Conservation (phyloP, 2,113 vertebrate genomes). For the Cephalopholis sonnerati region DNA sequence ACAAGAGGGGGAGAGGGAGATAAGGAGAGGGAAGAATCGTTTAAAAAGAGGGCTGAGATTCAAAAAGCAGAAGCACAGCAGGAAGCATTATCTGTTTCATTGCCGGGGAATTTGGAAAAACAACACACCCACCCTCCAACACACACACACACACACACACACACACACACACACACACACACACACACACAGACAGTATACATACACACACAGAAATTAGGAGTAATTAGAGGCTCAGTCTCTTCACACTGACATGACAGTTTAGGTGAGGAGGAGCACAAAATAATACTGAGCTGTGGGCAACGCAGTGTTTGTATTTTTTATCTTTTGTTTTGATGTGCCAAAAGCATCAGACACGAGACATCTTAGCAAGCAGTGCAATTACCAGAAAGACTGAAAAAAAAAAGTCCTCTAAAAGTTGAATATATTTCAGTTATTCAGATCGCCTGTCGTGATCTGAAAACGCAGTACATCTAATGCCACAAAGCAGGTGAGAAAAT, state of each 20-base stretch:
- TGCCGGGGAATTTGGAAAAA: constrained; percentile 48
- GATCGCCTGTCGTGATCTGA: background rate
- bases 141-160: background rate
- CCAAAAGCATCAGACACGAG: background rate
- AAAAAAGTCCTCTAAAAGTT: background rate
- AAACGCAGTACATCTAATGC: background rate
- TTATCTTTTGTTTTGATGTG: background rate
- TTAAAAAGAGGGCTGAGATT: constrained; percentile 20
- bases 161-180: background rate
- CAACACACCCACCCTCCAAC: background rate
- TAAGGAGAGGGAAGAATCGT: constrained; percentile 41
- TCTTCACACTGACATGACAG: constrained; percentile 27
- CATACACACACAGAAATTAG: constrained; percentile 20
- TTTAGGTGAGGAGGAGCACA: constrained; percentile 21
- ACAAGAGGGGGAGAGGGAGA: constrained; percentile 27
- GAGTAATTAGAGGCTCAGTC: constrained; percentile 46
- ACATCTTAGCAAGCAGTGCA: background rate
- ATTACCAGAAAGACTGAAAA: background rate
- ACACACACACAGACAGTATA: background rate
- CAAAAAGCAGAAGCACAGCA: constrained; percentile 46
- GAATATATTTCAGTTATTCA: background rate
- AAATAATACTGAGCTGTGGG: background rate
- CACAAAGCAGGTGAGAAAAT: background rate
- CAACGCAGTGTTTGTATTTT: background rate
- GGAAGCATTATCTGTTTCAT: constrained; percentile 49